These are phyloP conservation scores for Euphydryas editha DNA, from an alignment of 2,888 invertebrate species.

Conservation along the genomic window DNA sequence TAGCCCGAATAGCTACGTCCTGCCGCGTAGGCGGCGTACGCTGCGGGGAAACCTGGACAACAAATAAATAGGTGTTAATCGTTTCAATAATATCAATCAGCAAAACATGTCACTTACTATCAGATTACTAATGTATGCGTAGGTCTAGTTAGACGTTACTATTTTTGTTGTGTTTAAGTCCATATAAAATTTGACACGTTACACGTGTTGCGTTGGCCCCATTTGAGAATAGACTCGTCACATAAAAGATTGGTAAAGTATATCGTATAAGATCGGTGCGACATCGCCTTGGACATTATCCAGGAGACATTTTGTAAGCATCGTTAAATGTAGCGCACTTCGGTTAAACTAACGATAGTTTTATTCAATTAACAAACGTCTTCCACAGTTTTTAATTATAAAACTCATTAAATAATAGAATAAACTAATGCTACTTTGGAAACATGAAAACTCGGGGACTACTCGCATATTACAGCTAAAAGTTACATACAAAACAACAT, in stretches of 20 bases:
- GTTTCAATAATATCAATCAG: slow-evolving; percentile 35
- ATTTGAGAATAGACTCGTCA: slow-evolving; percentile 73
- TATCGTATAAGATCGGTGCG: slow-evolving; percentile 62
- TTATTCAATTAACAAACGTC: slow-evolving; percentile 49
- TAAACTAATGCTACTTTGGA: slow-evolving; percentile 57
- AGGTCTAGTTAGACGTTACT: slow-evolving; percentile 34
- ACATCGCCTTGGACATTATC: slow-evolving; percentile 78
- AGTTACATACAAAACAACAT: slow-evolving; percentile 38
- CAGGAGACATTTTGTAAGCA: slow-evolving; percentile 75
- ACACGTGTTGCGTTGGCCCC: slow-evolving; percentile 66
- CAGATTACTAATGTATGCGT: slow-evolving; percentile 33
- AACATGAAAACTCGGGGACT: slow-evolving; percentile 40
- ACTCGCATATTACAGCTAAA: slow-evolving; percentile 39
- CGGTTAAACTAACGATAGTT: slow-evolving; percentile 63
- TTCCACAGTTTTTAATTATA: slow-evolving; percentile 51
- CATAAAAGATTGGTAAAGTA: slow-evolving; percentile 69
- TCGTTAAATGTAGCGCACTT: slow-evolving; percentile 68
- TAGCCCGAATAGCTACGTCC: slow-evolving; percentile 98
- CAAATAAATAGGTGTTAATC: slow-evolving; percentile 65
- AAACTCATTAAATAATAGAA: slow-evolving; percentile 52
- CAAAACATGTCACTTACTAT: slow-evolving; percentile 44
- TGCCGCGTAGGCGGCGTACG: slow-evolving; percentile 98
- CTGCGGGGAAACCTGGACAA: slow-evolving; percentile 95
- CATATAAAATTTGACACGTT: slow-evolving; percentile 59
- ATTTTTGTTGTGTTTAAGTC: slow-evolving; percentile 52